Evolutionary conservation across 2,888 invertebrate genomes (phyloP).

Genomic region (Torymus tubicola): DNA sequence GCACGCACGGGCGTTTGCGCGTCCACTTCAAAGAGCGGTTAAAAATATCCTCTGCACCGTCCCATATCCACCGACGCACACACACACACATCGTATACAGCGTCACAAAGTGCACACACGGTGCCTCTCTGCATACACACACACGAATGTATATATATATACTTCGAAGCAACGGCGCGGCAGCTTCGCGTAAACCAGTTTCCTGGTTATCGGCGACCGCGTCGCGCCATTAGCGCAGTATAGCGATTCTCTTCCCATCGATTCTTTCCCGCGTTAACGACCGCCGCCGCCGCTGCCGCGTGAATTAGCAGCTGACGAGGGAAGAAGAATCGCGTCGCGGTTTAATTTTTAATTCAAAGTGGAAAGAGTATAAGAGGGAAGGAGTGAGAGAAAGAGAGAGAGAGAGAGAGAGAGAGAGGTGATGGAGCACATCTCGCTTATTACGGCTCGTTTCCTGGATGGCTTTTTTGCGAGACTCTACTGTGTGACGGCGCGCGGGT

Average conservation of each 20-base stretch:
- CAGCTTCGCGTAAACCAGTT: slow-evolving; percentile 73
- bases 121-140: no score
- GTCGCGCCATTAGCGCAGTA: slow-evolving; percentile 70
- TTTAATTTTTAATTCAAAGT: slow-evolving; percentile 35
- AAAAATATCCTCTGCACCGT: slow-evolving; percentile 26
- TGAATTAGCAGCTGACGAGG: no score
- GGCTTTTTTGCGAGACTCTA: slow-evolving; percentile 17
- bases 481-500: not conserved
- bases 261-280: not conserved
- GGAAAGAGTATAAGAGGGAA: slow-evolving; percentile 16
- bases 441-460: slow-evolving; percentile 42
- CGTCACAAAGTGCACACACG: slow-evolving; percentile 36
- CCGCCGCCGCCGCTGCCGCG: no score
- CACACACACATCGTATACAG: slow-evolving; percentile 41
- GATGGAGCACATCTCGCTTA: not conserved
- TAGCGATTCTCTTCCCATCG: slow-evolving; percentile 43
- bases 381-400: not conserved
- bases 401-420: not conserved
- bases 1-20: not conserved
- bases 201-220: slow-evolving; percentile 72
- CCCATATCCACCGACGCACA: slow-evolving; percentile 10
- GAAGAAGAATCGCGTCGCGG: slow-evolving; percentile 30
- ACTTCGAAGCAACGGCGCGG: not conserved
- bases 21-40: not conserved
- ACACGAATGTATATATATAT: no score